phyloP scores from a whole-genome alignment of 2,113 vertebrate genomes.

The Galbula dea region DNA sequence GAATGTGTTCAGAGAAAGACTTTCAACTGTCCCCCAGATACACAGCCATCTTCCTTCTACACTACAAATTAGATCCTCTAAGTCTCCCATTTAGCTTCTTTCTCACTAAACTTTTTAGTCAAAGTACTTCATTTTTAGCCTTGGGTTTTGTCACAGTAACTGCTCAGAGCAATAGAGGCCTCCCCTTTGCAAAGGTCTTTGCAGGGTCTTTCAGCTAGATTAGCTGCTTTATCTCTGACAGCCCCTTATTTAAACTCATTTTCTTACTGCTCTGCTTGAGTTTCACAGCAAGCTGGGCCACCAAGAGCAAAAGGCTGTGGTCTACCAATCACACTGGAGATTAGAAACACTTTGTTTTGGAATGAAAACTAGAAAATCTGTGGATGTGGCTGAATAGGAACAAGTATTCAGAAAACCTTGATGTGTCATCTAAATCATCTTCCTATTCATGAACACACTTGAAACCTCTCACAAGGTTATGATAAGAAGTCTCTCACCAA shows the following conservation, averaged over 20 bases:
- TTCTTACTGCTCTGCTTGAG: background rate
- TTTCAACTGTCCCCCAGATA: background rate
- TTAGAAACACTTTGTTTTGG: background rate
- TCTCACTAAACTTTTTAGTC: background rate
- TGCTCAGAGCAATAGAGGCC: background rate
- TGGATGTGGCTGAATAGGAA: background rate
- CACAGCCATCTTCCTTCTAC: background rate
- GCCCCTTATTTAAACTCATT: background rate
- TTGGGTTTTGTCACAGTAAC: background rate
- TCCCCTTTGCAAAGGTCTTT: background rate
- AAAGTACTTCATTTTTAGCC: background rate
- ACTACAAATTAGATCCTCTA: background rate
- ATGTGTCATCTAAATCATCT: constrained; percentile 37
- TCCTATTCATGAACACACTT: constrained; percentile 7
- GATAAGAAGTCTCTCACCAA: constrained; percentile 16
- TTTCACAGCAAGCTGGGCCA: background rate
- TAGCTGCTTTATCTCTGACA: background rate
- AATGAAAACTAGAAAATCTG: constrained; percentile 8
- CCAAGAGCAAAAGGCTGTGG: background rate
- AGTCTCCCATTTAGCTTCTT: background rate
- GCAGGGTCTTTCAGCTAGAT: background rate
- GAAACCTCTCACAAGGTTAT: constrained; percentile 35
- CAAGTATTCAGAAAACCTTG: constrained; percentile 20
- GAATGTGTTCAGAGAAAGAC: background rate
- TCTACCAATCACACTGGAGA: background rate